A percentile compares a stretch with the other conserved stretches of the same genome.
Evolutionary conservation across 2,797 vertebrate species (phyloP).

Genomic region (Premnoplex brunnescens): DNA sequence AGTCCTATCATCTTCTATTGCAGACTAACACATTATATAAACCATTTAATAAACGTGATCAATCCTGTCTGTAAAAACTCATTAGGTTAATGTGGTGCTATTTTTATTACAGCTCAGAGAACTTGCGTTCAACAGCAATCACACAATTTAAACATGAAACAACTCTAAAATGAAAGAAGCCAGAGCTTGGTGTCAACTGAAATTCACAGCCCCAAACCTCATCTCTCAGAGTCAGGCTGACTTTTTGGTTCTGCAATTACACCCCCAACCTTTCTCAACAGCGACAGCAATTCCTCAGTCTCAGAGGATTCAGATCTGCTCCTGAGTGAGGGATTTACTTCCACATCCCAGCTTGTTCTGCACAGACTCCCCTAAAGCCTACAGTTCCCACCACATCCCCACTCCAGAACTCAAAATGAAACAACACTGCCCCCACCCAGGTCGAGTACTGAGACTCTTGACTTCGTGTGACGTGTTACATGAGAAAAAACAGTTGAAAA

Average conservation of each 20-base stretch:
- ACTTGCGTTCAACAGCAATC: not conserved
- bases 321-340: not conserved
- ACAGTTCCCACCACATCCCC: not conserved
- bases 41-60: slow-evolving; percentile 46
- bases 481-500: not conserved
- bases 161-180: not conserved
- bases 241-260: not conserved
- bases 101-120: slow-evolving; percentile 38
- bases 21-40: slow-evolving; percentile 8
- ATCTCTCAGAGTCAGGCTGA: not conserved
- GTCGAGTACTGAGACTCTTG: not conserved
- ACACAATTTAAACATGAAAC: not conserved
- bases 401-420: not conserved
- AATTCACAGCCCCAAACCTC: not conserved
- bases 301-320: not conserved
- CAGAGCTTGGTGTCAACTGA: not conserved
- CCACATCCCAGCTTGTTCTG: not conserved
- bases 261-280: not conserved
- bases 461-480: not conserved
- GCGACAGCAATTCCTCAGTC: not conserved
- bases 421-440: not conserved
- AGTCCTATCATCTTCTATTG: not conserved
- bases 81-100: slow-evolving; percentile 44
- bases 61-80: not conserved
- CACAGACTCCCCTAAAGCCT: not conserved